Percentiles rank a stretch among this genome's conserved stretches.
These are phyloP conservation scores for Plagiodera versicolora DNA, from an alignment of 2,888 invertebrate species.

Conservation along the genomic window DNA sequence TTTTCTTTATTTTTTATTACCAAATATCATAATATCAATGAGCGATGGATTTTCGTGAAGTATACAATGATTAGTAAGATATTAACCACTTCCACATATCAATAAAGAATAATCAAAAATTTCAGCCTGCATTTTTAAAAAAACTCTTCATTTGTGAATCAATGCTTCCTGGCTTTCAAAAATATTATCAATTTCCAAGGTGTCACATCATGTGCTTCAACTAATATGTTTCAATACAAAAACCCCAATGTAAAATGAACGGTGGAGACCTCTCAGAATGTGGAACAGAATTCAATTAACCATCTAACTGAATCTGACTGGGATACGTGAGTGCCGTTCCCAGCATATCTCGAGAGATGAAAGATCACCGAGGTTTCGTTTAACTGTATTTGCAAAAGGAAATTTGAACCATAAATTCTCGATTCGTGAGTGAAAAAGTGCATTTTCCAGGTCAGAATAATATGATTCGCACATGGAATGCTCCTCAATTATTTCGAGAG, in stretches of 20 bases:
- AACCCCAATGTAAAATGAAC: background rate
- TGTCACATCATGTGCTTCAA: no score
- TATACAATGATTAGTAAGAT: no score
- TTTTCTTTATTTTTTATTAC: no score
- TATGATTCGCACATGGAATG: constrained; percentile 13
- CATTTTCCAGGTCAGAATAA: constrained; percentile 13
- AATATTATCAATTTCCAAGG: no score
- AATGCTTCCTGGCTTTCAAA: no score
- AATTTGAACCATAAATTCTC: constrained; percentile 28
- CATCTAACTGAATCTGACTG: background rate
- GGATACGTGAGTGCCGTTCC: background rate
- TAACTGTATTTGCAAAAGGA: constrained; percentile 27
- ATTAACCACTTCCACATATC: no score
- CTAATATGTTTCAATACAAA: no score
- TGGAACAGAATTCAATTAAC: background rate
- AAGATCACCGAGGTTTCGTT: constrained; percentile 21
- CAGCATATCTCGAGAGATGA: constrained; percentile 19
- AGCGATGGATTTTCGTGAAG: no score
- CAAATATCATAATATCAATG: no score
- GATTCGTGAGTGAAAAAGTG: constrained; percentile 23
- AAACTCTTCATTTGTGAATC: no score
- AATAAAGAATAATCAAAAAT: no score
- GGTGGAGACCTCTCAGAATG: background rate
- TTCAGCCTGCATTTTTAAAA: no score
- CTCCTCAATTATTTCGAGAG: constrained; percentile 12